Evolutionary conservation across 2,888 invertebrate genomes (phyloP).

Genomic region (Drosophila prostipennis): DNA sequence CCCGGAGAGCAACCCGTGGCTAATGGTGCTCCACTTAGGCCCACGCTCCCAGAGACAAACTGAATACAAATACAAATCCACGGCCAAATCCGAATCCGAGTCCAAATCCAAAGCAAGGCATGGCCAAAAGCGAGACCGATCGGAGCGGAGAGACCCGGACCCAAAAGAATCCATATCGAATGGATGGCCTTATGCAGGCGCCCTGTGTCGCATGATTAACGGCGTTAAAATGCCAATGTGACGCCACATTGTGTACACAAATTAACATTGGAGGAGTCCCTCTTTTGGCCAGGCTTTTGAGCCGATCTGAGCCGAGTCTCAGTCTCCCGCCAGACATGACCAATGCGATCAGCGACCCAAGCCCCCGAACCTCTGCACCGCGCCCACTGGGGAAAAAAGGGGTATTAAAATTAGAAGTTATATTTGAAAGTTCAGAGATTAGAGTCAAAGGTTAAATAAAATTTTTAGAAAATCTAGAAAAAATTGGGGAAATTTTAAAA

Average conservation of each 20-base stretch:
- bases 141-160: conserved; percentile 23
- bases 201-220: conserved; percentile 82
- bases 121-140: conserved; percentile 34
- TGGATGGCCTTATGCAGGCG: conserved; percentile 71
- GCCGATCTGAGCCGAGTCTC: conserved; percentile 4
- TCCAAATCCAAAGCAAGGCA: conserved; percentile 36
- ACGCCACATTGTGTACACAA: conserved; percentile 82
- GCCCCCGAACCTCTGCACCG: conserved; percentile 21
- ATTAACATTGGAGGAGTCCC: conserved; percentile 64
- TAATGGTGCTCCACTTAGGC: conserved; percentile 70
- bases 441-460: background rate
- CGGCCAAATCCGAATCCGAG: conserved; percentile 17
- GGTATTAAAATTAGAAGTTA: background rate
- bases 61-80: conserved; percentile 14
- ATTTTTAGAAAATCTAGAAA: too few relatives aligned
- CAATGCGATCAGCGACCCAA: conserved; percentile 36
- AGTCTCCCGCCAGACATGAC: conserved; percentile 25
- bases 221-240: conserved; percentile 83
- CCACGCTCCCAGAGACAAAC: conserved; percentile 54
- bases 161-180: conserved; percentile 49
- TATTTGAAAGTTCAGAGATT: background rate
- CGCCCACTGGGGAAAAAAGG: conserved; percentile 11
- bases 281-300: conserved; percentile 27
- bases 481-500: too few relatives aligned
- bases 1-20: conserved; percentile 57